Percentiles rank a stretch among this genome's conserved stretches.
Evolutionary conservation across 2,113 vertebrate species (phyloP).

Genomic region (Ceyx margarethae): DNA sequence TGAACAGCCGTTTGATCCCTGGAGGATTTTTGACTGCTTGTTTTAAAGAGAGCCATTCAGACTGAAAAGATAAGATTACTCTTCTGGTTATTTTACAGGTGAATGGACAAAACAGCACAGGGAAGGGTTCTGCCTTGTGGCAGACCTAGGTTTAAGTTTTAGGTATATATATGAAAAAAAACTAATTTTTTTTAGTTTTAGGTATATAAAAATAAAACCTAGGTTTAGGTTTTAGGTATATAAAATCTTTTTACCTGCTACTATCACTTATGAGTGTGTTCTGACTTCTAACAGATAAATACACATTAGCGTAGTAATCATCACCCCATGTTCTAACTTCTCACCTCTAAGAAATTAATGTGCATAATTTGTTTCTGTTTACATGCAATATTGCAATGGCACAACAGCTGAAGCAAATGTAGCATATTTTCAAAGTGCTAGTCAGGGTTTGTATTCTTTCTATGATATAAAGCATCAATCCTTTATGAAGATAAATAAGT

Average conservation of each 20-base stretch:
- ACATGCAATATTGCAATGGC: slow-evolving; percentile 22
- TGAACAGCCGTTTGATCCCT: not conserved
- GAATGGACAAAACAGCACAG: not conserved
- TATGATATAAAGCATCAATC: slow-evolving; percentile 4
- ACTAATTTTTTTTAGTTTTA: not conserved
- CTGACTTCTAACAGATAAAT: not conserved
- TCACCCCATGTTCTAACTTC: not conserved
- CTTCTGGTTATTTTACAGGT: not conserved
- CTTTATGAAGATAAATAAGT: slow-evolving; percentile 4
- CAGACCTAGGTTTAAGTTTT: not conserved
- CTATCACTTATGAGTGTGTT: not conserved
- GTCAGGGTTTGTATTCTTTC: not conserved
- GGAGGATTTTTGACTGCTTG: not conserved
- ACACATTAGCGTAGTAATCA: slow-evolving; percentile 9
- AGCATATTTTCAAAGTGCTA: not conserved
- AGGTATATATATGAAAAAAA: not conserved
- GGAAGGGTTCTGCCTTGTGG: not conserved
- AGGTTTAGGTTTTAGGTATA: not conserved
- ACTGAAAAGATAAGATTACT: not conserved
- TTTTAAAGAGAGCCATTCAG: not conserved
- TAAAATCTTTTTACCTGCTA: not conserved
- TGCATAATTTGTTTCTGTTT: slow-evolving; percentile 44
- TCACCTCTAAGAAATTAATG: slow-evolving; percentile 11
- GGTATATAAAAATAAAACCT: not conserved
- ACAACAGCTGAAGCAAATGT: slow-evolving; percentile 17